Evolutionary conservation across 2,888 invertebrate species (phyloP).

Genomic region (Drosophila percnosoma): DNA sequence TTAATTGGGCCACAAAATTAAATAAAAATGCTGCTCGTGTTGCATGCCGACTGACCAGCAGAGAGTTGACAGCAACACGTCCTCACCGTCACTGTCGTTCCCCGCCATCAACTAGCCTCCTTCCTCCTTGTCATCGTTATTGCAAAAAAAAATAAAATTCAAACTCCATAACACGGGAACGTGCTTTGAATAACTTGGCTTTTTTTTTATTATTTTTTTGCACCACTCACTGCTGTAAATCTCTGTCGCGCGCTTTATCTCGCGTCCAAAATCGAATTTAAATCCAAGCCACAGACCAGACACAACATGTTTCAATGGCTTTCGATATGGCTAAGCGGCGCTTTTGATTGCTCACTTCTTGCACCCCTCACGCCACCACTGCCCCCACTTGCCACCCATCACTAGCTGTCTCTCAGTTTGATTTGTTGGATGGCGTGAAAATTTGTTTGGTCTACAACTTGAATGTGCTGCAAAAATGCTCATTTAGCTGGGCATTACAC

Average conservation of each 20-base stretch:
- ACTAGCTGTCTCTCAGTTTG: conserved; percentile 50
- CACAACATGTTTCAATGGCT: conserved; percentile 69
- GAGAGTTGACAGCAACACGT: conserved; percentile 75
- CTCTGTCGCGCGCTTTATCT: conserved; percentile 71
- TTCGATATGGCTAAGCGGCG: conserved; percentile 60
- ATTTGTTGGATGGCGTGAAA: conserved; percentile 66
- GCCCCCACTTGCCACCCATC: conserved; percentile 12
- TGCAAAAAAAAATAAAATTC: conserved; percentile 26
- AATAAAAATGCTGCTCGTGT: conserved; percentile 69
- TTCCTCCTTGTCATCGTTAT: conserved; percentile 6
- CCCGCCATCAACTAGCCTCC: conserved; percentile 12
- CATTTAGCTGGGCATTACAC: conserved; percentile 27
- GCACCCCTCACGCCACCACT: background rate
- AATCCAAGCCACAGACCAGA: conserved; percentile 59
- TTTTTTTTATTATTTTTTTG: conserved; percentile 20
- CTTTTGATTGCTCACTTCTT: conserved; percentile 55
- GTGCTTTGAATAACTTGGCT: conserved; percentile 72
- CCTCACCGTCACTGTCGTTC: conserved; percentile 41
- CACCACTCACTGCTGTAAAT: conserved; percentile 49
- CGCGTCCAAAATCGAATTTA: conserved; percentile 75
- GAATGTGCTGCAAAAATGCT: conserved; percentile 44
- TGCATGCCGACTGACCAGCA: conserved; percentile 60
- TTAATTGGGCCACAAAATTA: conserved; percentile 77
- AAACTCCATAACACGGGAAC: conserved; percentile 61
- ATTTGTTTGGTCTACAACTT: conserved; percentile 45